A percentile compares a stretch with the other conserved stretches of the same genome.
Conservation (phyloP, 1,140 invertebrate genomes). For the Aculops lycopersici region DNA sequence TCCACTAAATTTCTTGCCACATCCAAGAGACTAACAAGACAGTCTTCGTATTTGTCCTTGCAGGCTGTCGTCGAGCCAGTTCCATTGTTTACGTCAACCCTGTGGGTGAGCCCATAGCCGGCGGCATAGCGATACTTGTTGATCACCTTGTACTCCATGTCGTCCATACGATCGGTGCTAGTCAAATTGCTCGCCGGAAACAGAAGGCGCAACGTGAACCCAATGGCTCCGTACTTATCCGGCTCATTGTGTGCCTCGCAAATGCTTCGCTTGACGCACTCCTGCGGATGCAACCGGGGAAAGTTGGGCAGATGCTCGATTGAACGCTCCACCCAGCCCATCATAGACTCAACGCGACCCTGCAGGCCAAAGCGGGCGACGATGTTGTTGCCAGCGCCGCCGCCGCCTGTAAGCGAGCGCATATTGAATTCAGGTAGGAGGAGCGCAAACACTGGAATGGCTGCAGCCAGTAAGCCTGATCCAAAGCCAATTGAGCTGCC, state of each 20-base stretch:
- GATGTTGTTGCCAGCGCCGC: not conserved
- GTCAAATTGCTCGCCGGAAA: conserved; percentile 13
- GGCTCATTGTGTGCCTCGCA: conserved; percentile 15
- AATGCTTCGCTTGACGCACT: conserved; percentile 14
- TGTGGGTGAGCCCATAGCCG: conserved; percentile 12
- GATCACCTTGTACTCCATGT: conserved; percentile 9
- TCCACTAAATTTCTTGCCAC: conserved; percentile 11
- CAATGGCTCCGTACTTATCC: conserved; percentile 13
- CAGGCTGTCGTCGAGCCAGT: no score
- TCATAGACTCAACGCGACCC: conserved; percentile 9
- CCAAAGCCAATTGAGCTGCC: no score
- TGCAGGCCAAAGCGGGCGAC: conserved; percentile 4
- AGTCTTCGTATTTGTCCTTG: conserved; percentile 13
- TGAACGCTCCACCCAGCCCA: conserved; percentile 11
- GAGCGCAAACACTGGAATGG: no score
- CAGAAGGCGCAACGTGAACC: conserved; percentile 13
- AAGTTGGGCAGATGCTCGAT: conserved; percentile 12
- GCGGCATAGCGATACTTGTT: conserved; percentile 14
- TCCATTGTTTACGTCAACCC: conserved; percentile 10
- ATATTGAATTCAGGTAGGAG: no score
- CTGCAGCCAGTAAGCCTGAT: no score
- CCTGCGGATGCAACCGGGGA: conserved; percentile 13
- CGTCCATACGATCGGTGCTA: conserved; percentile 9
- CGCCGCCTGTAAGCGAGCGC: not conserved
- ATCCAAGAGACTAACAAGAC: conserved; percentile 13